Percentiles rank a stretch among this genome's conserved stretches.
Evolutionary conservation across 2,888 invertebrate species (phyloP).

Genomic region (Erpobdella octoculata): DNA sequence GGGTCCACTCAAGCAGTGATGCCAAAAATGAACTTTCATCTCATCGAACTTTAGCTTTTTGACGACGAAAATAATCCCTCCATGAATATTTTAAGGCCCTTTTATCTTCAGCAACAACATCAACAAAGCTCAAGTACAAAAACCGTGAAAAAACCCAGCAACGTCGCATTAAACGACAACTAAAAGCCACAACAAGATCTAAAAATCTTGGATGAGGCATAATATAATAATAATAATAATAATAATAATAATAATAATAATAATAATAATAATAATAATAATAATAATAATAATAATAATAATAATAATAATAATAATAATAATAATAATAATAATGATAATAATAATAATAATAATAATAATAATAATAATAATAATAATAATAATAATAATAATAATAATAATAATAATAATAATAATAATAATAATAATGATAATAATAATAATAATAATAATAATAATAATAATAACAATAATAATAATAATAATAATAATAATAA

Average conservation of each 20-base stretch:
- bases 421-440: background rate
- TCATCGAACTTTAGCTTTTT: too few species aligned
- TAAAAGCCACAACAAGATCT: background rate
- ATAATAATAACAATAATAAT: background rate
- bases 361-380: slow-evolving; percentile 4
- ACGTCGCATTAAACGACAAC: background rate
- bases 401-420: background rate
- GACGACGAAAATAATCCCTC: too few species aligned
- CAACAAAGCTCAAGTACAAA: too few species aligned
- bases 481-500: background rate
- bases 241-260: too few species aligned
- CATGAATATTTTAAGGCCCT: too few species aligned
- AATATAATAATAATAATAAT: background rate
- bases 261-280: background rate
- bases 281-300: background rate
- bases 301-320: background rate
- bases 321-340: background rate
- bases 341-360: background rate
- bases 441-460: slow-evolving; percentile 3
- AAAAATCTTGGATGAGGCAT: background rate
- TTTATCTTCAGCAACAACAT: too few species aligned
- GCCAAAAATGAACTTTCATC: too few species aligned
- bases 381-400: background rate
- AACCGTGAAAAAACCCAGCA: too few species aligned
- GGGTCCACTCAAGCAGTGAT: too few species aligned